These are phyloP conservation scores for Ianthella basta DNA, from an alignment of 37 sponge, comb jelly and placozoan species.

Conservation along the genomic window DNA sequence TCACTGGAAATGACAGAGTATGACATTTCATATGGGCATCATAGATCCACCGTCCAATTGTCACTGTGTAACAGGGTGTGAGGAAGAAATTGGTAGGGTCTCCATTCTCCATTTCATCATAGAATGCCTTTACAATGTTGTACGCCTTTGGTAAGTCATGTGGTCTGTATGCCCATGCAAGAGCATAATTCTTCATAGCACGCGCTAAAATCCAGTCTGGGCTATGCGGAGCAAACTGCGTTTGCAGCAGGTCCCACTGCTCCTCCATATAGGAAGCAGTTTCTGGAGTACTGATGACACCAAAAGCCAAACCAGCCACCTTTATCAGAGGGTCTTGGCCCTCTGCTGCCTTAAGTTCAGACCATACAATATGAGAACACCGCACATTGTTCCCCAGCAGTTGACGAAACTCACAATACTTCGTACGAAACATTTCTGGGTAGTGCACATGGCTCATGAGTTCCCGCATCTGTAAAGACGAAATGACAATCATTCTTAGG, in stretches of 20 bases:
- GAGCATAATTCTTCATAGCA: not conserved
- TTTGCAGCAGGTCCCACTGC: not conserved
- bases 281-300: constrained; percentile 9
- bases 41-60: not conserved
- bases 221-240: not conserved
- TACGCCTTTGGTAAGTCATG: not conserved
- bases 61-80: not conserved
- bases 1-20: not conserved
- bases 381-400: not conserved
- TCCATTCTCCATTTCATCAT: not conserved
- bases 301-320: not conserved
- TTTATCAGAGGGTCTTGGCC: not conserved
- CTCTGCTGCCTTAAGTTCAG: not conserved
- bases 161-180: not conserved
- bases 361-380: not conserved
- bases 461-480: too few relatives aligned
- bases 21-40: not conserved
- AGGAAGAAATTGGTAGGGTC: not conserved
- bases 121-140: not conserved
- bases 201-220: not conserved
- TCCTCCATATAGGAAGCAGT: not conserved
- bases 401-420: not conserved
- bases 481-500: not conserved
- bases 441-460: too few relatives aligned
- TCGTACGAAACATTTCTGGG: not conserved